Evolutionary conservation across 2,888 invertebrate species (phyloP), one percentile per base, ranked within the genome.

Genomic region (Geophilus truncorum): DNA sequence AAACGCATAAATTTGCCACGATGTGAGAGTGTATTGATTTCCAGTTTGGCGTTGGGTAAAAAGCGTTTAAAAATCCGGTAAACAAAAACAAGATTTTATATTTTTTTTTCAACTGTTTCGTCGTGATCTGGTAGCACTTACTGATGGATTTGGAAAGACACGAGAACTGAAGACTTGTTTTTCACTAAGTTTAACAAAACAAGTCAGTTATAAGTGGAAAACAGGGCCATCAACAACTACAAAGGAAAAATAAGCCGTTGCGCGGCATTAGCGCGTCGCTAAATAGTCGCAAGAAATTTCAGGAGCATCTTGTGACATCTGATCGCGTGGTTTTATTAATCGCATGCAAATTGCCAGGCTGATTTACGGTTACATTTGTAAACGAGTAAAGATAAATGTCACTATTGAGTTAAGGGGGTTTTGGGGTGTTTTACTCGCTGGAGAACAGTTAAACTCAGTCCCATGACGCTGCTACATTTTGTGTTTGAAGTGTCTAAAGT

Each of bases 171-270:
- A 25, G 3, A 62, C 62, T 62, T 62, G 62, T 62, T 62, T 62
- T 62, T 62, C 62, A 62, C 62, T 62, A 28, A 28, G 62, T 62
- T 62, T 62, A 23, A 62, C 62, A 62, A 62, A 62, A 62, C 62
- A 62, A 62, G 62, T 62, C 62, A 23, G 62, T 62, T 62, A 62
- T 62, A 62, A 62, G 62, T 62, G 62, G 62, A 62, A 62, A 62
- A 62, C 62, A 62, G 62, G 23, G 62, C 25, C 62, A 62, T 62
- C 62, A 62, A 62, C 62, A 62, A 62, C 62, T 18, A 62, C 62
- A 62, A 23, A 62, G 15, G 62, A 25, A 62, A 45, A 62, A 62
- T 62, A 62, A 62, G 25, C 62, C 23, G 15, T 62, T 62, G 62
- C 10, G 15, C 28, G 9, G 62, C 23, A 62, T 62, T 62, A 62